These are phyloP conservation scores for Rhopalosiphum maidis DNA, from an alignment of 1,140 invertebrate genomes.

Conservation along the genomic window DNA sequence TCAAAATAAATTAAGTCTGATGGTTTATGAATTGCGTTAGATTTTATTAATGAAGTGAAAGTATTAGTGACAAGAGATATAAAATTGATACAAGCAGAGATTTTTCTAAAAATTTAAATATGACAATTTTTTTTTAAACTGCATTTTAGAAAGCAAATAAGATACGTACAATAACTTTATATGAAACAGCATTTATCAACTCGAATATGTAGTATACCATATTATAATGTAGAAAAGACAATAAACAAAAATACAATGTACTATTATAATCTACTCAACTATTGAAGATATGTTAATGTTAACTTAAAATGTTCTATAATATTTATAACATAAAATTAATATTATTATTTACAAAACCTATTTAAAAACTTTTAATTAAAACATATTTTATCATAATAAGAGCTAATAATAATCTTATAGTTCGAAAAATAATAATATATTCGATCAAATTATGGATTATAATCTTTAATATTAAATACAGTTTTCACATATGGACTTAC, in stretches of 20 bases:
- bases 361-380: slow-evolving; percentile 30
- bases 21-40: background rate
- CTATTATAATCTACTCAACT: background rate
- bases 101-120: background rate
- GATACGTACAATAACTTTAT: background rate
- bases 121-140: background rate
- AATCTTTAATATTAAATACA: background rate
- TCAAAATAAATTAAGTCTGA: background rate
- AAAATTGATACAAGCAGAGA: background rate
- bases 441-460: background rate
- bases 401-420: background rate
- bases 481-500: background rate
- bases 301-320: background rate
- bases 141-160: background rate
- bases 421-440: background rate
- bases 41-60: background rate
- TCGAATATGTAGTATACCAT: background rate
- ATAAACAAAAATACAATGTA: background rate
- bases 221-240: background rate
- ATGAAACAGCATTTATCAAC: background rate
- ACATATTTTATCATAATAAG: background rate
- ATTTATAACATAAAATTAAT: background rate
- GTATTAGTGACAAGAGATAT: background rate
- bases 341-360: background rate
- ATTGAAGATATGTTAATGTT: background rate